Evolutionary conservation across 2,797 vertebrate species (phyloP), one percentile per base, ranked within the genome.

Genomic region (Amazona ochrocephala): DNA sequence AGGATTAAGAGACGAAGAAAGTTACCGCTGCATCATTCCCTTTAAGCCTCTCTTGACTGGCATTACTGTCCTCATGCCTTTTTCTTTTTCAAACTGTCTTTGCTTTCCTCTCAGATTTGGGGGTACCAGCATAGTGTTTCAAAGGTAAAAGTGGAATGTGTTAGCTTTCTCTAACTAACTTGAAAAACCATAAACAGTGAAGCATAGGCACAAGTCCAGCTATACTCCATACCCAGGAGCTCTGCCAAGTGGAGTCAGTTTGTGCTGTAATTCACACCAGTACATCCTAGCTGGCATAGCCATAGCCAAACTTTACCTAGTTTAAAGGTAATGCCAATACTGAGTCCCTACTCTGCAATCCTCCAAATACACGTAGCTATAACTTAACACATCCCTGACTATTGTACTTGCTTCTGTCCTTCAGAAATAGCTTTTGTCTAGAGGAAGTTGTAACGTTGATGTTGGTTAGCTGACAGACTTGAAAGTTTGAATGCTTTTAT

Each of bases 91-190:
- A 0, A 29, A 7, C 7, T 18, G 1, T 19, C 34, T 62, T 32
- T 84, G 15, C n/a, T 56, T 86, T 87, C 41, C 26, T 75, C n/a
- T 85, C 15, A 26, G 34, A 23, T 54, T 4, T 26, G 7, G 6
- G 8, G 12, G 2, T 30, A 22, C 30, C 16, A 67, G 4, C 9
- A 5, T 2, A 37, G 9, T 2, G 7, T 47, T 45, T 19, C 20
- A 39, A 47, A 71, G 39, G 22, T 41, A 47, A 64, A 2, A 22
- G 1, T 48, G 4, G 13, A 60, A 34, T 2, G 0, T 4, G 0
- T 50, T 19, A n/a, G 5, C 30, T 81, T 62, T 77, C 42, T 22
- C 8, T 41, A 41, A 16, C 18, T 41, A 13, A 42, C 19, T 21
- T 39, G 54, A 29, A 45, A 78, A 44, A 7, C 1, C 27, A 22